Conservation (phyloP, 2,888 invertebrate genomes). For the Melangyna quadrimaculata region DNA sequence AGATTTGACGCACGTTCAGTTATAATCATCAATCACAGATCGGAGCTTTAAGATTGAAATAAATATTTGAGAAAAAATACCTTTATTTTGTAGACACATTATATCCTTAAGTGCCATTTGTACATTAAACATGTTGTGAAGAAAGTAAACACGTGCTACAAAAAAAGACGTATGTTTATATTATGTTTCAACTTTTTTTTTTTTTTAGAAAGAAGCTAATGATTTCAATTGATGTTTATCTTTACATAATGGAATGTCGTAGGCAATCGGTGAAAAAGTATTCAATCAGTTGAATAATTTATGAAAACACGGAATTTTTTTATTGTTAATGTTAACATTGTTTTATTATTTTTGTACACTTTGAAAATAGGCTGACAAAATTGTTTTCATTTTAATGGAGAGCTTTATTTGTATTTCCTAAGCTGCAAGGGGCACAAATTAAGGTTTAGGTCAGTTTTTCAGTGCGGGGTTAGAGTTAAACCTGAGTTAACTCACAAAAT, state of each 20-base stretch:
- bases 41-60: background rate
- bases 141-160: background rate
- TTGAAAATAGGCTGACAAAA: too few relatives aligned
- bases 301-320: background rate
- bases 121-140: background rate
- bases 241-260: background rate
- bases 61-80: background rate
- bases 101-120: background rate
- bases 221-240: background rate
- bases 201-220: background rate
- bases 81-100: background rate
- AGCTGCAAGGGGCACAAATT: too few relatives aligned
- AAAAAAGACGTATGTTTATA: background rate
- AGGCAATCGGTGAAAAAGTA: background rate
- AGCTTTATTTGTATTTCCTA: too few relatives aligned
- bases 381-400: too few relatives aligned
- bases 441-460: too few relatives aligned
- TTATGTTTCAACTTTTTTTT: background rate
- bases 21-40: conserved; percentile 11
- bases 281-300: background rate
- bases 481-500: too few relatives aligned
- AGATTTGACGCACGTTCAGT: conserved; percentile 22
- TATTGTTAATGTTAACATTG: background rate
- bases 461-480: too few relatives aligned
- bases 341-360: too few relatives aligned